Conservation (phyloP, 30 jellyfish, hydroid and myxozoan species). For the Sanderia malayensis region DNA sequence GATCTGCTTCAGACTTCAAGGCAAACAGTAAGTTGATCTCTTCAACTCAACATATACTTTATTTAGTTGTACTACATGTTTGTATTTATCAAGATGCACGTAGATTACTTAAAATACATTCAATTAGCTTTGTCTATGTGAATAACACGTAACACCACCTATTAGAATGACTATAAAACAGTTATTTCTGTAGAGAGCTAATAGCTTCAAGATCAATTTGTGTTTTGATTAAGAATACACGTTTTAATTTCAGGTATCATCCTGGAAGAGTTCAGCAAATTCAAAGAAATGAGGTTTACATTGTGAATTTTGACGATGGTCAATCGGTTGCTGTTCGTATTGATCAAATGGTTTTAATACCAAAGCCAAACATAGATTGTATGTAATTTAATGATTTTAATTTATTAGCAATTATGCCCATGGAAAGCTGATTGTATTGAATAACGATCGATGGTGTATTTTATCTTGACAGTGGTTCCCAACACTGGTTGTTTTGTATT, state of each 20-base stretch:
- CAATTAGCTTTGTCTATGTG: too few species aligned
- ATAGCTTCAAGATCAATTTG: too few species aligned
- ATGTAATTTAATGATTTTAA: slow-evolving; percentile 6
- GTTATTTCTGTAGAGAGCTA: too few species aligned
- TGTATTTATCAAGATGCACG: too few species aligned
- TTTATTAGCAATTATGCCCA: background rate
- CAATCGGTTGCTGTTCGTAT: slow-evolving; percentile 69
- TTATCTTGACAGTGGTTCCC: slow-evolving; percentile 67
- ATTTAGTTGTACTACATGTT: too few species aligned
- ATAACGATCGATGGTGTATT: too few species aligned
- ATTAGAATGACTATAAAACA: too few species aligned
- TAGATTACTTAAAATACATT: too few species aligned
- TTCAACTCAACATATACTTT: too few species aligned
- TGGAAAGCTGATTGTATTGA: background rate
- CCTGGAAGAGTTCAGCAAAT: slow-evolving; percentile 79
- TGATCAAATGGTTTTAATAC: slow-evolving; percentile 77
- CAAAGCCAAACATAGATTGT: slow-evolving; percentile 89
- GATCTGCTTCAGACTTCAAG: slow-evolving; percentile 55
- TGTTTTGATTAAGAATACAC: too few species aligned
- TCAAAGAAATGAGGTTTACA: slow-evolving; percentile 57
- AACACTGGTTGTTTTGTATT: slow-evolving; percentile 75
- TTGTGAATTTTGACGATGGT: slow-evolving; percentile 89
- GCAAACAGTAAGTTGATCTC: slow-evolving; percentile 69
- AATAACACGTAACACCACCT: too few species aligned
- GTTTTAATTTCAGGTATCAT: slow-evolving; percentile 58